Percentiles rank a stretch among this genome's conserved stretches.
These are phyloP conservation scores for Thryonomys swinderianus DNA, from an alignment of 2,113 vertebrate genomes.

Conservation along the genomic window DNA sequence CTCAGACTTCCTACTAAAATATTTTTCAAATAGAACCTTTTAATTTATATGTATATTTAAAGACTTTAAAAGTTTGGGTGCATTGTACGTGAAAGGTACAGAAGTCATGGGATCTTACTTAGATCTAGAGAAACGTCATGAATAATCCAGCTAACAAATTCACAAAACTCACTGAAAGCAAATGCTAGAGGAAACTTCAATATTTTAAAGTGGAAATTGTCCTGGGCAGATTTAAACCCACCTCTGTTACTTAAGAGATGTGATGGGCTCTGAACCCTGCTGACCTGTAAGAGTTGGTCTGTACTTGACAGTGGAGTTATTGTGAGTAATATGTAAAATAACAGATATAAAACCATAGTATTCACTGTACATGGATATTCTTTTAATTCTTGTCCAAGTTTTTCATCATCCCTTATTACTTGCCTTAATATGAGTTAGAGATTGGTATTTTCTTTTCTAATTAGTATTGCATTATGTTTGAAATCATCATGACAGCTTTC, in stretches of 20 bases:
- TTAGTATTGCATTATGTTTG: conserved; percentile 53
- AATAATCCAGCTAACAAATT: background rate
- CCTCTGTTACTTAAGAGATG: background rate
- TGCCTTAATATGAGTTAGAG: conserved; percentile 30
- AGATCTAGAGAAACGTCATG: background rate
- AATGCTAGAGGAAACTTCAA: background rate
- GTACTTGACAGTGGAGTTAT: background rate
- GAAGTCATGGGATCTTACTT: background rate
- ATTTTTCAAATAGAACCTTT: background rate
- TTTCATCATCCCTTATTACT: background rate
- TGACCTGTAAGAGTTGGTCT: background rate
- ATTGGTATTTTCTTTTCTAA: conserved; percentile 56
- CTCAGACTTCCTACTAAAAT: background rate
- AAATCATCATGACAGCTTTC: conserved; percentile 41
- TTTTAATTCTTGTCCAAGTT: background rate
- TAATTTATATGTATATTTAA: background rate
- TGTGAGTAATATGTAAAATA: background rate
- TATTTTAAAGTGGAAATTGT: background rate
- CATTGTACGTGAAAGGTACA: background rate
- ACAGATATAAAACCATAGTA: background rate
- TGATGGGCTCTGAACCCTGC: background rate
- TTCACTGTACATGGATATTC: background rate
- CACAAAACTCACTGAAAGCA: background rate
- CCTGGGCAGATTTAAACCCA: background rate
- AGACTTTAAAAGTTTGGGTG: background rate